A percentile compares a stretch with the other conserved stretches of the same genome.
Conservation (phyloP, 2,797 vertebrate genomes). For the Gambusia yucatana region DNA sequence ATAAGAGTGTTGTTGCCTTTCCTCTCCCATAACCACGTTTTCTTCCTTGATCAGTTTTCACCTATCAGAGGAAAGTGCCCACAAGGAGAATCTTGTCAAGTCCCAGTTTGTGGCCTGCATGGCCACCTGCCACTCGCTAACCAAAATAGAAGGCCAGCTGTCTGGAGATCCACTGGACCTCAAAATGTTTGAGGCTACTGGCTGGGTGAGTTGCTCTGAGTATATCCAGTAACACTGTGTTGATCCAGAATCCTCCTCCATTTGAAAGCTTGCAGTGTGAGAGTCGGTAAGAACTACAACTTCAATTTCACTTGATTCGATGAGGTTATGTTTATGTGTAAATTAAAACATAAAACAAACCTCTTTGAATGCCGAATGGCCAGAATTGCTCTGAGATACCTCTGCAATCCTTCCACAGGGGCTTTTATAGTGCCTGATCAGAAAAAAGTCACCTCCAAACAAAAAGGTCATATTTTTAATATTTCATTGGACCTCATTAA, state of each 20-base stretch:
- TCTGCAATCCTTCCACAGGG: background rate
- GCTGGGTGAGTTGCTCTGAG: slow-evolving; percentile 88
- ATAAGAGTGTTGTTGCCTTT: background rate
- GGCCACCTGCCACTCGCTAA: slow-evolving; percentile 98
- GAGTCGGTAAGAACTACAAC: background rate
- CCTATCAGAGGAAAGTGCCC: slow-evolving; percentile 88
- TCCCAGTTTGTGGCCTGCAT: slow-evolving; percentile 96
- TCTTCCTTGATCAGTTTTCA: slow-evolving; percentile 82
- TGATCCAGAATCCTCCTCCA: background rate
- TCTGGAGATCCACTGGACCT: slow-evolving; percentile 97
- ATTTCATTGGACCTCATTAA: too few species aligned
- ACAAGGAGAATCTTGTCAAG: slow-evolving; percentile 89
- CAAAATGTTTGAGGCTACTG: slow-evolving; percentile 98
- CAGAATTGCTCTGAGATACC: background rate
- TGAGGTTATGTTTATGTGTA: background rate
- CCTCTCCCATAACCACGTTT: background rate
- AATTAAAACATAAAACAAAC: background rate
- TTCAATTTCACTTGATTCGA: background rate
- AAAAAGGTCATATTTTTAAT: too few species aligned
- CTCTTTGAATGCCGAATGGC: background rate
- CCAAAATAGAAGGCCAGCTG: slow-evolving; percentile 95
- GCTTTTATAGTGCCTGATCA: background rate
- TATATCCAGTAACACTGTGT: background rate
- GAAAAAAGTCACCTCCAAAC: too few species aligned
- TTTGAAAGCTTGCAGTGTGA: background rate